phyloP scores from a whole-genome alignment of 2,797 vertebrate genomes.

The Craterocephalus amniculus region DNA sequence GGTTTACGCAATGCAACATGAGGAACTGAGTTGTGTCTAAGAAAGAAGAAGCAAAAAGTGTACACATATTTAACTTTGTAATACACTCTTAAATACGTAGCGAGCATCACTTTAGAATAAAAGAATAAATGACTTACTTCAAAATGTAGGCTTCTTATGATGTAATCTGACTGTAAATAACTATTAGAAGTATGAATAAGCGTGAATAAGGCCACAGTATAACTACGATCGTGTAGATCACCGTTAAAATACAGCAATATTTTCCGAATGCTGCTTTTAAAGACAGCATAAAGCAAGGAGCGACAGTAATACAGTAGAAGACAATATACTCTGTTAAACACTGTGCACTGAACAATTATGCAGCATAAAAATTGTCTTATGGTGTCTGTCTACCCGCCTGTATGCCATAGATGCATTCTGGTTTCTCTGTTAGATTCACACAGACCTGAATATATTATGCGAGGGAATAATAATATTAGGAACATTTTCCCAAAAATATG shows the following conservation, averaged over 20 bases:
- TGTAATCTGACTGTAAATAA: background rate
- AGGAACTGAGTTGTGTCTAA: slow-evolving; percentile 3
- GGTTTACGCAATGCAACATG: slow-evolving; percentile 45
- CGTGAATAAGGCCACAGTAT: background rate
- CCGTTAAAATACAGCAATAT: background rate
- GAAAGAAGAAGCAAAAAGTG: background rate
- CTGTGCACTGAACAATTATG: background rate
- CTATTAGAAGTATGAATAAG: background rate
- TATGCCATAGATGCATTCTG: slow-evolving; percentile 23
- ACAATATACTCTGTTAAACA: background rate
- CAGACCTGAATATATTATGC: slow-evolving; percentile 3
- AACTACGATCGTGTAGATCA: background rate
- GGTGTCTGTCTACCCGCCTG: slow-evolving; percentile 11
- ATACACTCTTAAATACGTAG: slow-evolving; percentile 2
- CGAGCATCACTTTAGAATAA: background rate
- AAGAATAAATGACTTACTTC: slow-evolving; percentile 3
- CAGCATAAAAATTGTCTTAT: background rate
- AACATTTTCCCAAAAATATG: background rate
- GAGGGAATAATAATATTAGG: background rate
- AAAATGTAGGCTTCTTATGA: background rate
- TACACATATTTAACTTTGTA: background rate
- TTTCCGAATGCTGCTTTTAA: background rate
- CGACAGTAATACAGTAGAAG: background rate
- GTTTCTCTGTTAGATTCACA: slow-evolving; percentile 20
- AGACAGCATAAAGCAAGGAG: background rate